Percentiles rank a stretch among this genome's conserved stretches.
Conservation (phyloP, 2,888 invertebrate genomes). For the Eupeodes latifasciatus region DNA sequence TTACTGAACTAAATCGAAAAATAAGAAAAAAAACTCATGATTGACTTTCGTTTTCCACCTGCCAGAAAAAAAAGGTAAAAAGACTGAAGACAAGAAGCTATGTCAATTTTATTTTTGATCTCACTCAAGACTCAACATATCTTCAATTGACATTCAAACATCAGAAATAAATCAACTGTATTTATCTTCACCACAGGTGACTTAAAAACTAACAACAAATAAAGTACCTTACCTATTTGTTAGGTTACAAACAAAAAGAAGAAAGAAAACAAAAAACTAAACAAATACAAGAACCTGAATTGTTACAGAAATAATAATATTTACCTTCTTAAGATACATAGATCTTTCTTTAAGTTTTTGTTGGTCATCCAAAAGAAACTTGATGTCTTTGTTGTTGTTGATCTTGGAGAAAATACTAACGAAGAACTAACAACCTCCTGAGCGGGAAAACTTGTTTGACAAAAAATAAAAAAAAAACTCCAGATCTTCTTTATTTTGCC, state of each 20-base stretch:
- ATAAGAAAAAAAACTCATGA: neutral
- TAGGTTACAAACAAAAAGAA: neutral
- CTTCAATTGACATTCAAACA: conserved; percentile 1
- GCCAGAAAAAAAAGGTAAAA: too few relatives aligned
- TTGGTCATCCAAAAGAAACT: conserved; percentile 24
- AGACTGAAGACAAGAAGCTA: too few relatives aligned
- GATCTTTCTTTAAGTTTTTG: neutral
- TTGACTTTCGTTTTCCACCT: conserved; percentile 17
- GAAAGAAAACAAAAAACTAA: neutral
- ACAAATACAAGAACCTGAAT: neutral
- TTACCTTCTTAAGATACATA: conserved; percentile 8
- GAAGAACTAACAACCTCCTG: neutral
- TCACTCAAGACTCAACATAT: neutral
- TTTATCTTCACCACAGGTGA: conserved; percentile 5
- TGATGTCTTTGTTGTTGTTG: conserved; percentile 16
- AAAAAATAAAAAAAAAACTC: conserved; percentile 35
- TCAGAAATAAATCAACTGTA: neutral
- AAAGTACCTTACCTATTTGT: neutral
- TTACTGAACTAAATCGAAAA: too few relatives aligned
- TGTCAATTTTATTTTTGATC: too few relatives aligned
- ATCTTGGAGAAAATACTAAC: conserved; percentile 15
- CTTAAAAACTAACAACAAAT: neutral
- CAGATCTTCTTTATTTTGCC: conserved; percentile 23
- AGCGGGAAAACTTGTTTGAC: conserved; percentile 63
- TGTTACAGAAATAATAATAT: conserved; percentile 1